Conservation (phyloP, 2,888 invertebrate species). For the Ochropleura leucogaster region DNA sequence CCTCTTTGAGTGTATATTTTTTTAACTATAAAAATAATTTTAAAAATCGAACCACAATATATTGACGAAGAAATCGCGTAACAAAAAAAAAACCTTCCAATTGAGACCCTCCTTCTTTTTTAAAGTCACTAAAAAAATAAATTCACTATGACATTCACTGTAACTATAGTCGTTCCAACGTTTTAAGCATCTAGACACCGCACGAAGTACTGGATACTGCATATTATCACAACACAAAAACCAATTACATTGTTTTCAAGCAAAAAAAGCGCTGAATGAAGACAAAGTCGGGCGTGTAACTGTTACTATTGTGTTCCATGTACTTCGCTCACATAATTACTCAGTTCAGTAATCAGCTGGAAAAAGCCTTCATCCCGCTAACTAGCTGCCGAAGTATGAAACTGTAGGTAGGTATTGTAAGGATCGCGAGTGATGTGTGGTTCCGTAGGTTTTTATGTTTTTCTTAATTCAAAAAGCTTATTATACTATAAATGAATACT, state of each 20-base stretch:
- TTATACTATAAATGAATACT: no score
- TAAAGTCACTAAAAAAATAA: no score
- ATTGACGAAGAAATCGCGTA: no score
- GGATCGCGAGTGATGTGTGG: constrained; percentile 23
- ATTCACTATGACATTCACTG: no score
- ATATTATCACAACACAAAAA: neutral
- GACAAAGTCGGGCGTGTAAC: constrained; percentile 17
- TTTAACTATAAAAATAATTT: no score
- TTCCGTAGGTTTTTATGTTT: constrained; percentile 35
- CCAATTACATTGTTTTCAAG: constrained; percentile 24
- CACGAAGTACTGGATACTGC: neutral
- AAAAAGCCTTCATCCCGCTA: constrained; percentile 58
- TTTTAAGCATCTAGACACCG: neutral
- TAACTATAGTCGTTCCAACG: neutral
- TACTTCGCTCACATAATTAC: constrained; percentile 60
- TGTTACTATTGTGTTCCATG: constrained; percentile 39
- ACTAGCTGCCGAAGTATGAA: constrained; percentile 61
- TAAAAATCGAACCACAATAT: no score
- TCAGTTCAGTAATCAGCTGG: constrained; percentile 55
- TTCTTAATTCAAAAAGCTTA: no score
- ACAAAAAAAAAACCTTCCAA: no score
- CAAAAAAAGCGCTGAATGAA: neutral
- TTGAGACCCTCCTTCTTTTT: no score
- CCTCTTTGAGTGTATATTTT: no score
- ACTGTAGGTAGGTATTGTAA: constrained; percentile 25